These are phyloP conservation scores for Solea senegalensis DNA, from an alignment of 2,113 vertebrate species.

Conservation along the genomic window DNA sequence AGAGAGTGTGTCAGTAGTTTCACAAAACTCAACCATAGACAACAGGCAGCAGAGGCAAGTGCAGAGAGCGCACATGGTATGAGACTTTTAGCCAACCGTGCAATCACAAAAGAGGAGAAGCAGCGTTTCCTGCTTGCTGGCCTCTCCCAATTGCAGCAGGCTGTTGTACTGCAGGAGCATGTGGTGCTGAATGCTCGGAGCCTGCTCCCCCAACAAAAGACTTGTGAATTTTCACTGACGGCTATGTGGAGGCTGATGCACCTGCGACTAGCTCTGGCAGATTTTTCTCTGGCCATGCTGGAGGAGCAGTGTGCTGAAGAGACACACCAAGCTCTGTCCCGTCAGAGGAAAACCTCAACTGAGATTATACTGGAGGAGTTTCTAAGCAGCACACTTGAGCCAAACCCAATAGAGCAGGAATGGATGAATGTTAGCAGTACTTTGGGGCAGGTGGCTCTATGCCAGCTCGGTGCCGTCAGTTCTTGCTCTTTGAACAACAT, in stretches of 20 bases:
- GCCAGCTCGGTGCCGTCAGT: constrained; percentile 81
- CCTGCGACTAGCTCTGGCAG: constrained; percentile 80
- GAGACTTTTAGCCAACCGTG: constrained; percentile 72
- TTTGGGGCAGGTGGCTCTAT: constrained; percentile 77
- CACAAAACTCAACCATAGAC: constrained; percentile 60
- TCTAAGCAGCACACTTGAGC: constrained; percentile 68
- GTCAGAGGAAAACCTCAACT: constrained; percentile 54
- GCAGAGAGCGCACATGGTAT: constrained; percentile 71
- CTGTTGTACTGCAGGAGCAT: constrained; percentile 79
- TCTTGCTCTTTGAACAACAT: constrained; percentile 65
- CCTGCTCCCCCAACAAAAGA: constrained; percentile 77
- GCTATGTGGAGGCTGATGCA: constrained; percentile 76
- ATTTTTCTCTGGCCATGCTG: constrained; percentile 82
- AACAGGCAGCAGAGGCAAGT: constrained; percentile 74
- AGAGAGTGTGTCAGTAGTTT: constrained; percentile 73
- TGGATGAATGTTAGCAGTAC: constrained; percentile 76
- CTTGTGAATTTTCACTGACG: constrained; percentile 68
- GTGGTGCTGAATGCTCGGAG: constrained; percentile 61
- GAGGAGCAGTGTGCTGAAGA: constrained; percentile 73
- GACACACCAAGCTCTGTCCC: constrained; percentile 49
- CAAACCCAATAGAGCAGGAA: constrained; percentile 72
- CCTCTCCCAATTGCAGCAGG: constrained; percentile 75
- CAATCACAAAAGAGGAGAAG: constrained; percentile 60
- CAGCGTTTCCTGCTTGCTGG: constrained; percentile 74
- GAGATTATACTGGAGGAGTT: constrained; percentile 80